Conservation (phyloP, 2,113 vertebrate species). For the Bothrops jararaca region DNA sequence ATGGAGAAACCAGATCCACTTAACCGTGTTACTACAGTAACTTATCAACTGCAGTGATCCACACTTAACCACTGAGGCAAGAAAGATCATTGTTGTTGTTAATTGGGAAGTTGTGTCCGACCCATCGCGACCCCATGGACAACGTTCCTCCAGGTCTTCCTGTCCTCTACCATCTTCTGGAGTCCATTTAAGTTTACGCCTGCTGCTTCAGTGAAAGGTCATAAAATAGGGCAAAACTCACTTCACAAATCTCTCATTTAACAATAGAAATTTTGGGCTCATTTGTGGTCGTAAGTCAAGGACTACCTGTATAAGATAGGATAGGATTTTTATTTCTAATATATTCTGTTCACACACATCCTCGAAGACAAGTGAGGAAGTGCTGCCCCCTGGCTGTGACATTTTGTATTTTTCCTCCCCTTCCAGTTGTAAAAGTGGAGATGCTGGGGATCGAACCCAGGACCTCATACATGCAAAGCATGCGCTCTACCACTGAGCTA, state of each 20-base stretch:
- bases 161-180: no score
- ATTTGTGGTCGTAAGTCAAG: neutral
- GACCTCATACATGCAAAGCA: conserved; percentile 14
- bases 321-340: neutral
- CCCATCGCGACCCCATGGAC: no score
- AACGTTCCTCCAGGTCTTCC: no score
- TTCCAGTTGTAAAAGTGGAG: neutral
- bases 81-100: neutral
- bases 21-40: no score
- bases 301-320: neutral
- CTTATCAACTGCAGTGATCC: no score
- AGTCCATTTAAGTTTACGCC: no score
- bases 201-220: neutral
- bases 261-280: neutral
- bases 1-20: no score
- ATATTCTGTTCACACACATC: neutral
- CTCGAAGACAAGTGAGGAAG: neutral
- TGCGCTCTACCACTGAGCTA: conserved; percentile 14
- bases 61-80: neutral
- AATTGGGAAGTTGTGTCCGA: no score
- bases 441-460: conserved; percentile 17
- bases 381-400: neutral
- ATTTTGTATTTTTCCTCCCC: neutral
- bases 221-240: no score
- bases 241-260: neutral